Base-by-base conservation (phyloP, 1,140 invertebrate species). In the Trachelipus rathkii region DNA sequence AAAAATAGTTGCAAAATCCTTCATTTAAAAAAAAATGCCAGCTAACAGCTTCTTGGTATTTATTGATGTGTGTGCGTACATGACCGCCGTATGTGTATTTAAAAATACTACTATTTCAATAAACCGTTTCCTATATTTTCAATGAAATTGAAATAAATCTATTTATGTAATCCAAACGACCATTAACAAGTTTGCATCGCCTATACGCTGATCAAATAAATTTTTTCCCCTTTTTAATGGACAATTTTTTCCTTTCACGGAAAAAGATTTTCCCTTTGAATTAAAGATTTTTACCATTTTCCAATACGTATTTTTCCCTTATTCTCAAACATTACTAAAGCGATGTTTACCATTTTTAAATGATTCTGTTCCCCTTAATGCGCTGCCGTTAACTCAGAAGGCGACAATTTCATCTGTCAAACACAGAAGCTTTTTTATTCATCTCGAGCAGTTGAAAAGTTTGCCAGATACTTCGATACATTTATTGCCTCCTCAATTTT, bases 401-500 rank as follows among this genome's bases (percentile, higher is more conserved):
- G 50, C 50, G 50, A 60, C 50, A 60, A 60, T 60, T 60, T 8
- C 8, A 19, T 15, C 50, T 60, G 50, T 60, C 50, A 60, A 60
- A 13, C 19, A 60, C 50, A 8, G n/a, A 60, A 15, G 19, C 3
- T 60, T 60, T n/a, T 60, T 60, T 19, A 60, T 60, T 60, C 50
- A 60, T 19, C 19, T 60, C 1, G 50, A 60, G n/a, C n/a, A n/a
- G 50, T 60, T 60, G 50, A 60, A 60, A 60, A 19, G 50, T 15
- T n/a, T 19, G 50, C 50, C 50, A 60, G 19, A 60, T 15, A 60
- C 50, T 60, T 60, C 50, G 8, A 60, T 15, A 60, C 50, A 60
- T 60, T 60, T 60, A 60, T 60, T 60, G 50, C 50, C 50, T 60
- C 6, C 50, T 60, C 50, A 60, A 60, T 60, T 60, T 60, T 60